phyloP scores from a whole-genome alignment of 2,888 invertebrate species.

The Eupithecia insigniata region DNA sequence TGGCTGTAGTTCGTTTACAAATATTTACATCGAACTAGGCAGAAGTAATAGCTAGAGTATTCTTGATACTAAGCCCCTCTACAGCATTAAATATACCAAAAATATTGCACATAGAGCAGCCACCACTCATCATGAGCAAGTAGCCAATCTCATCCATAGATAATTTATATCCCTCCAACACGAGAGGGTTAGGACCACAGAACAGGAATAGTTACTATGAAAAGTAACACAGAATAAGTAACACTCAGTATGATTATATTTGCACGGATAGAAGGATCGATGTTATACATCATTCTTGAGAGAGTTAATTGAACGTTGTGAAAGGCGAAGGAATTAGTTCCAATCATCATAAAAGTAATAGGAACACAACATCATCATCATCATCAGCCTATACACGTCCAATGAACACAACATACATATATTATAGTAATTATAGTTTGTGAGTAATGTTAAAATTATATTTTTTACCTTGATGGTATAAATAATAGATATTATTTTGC shows the following conservation, averaged over 20 bases:
- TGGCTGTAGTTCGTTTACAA: no score
- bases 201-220: slow-evolving; percentile 11
- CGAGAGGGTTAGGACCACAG: slow-evolving; percentile 60
- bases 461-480: no score
- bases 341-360: neutral
- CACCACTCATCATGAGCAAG: slow-evolving; percentile 49
- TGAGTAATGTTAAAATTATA: no score
- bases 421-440: no score
- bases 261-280: neutral
- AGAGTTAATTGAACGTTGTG: neutral
- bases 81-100: neutral
- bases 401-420: no score
- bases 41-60: neutral
- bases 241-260: slow-evolving; percentile 1
- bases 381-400: no score
- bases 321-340: slow-evolving; percentile 1
- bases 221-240: neutral
- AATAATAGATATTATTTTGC: no score
- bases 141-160: slow-evolving; percentile 78
- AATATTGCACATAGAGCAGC: neutral
- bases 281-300: neutral
- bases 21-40: no score
- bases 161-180: slow-evolving; percentile 80
- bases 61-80: neutral
- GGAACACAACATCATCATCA: no score